These are phyloP conservation scores for Macrobrachium rosenbergii DNA, from an alignment of 1,140 invertebrate species.

Conservation along the genomic window DNA sequence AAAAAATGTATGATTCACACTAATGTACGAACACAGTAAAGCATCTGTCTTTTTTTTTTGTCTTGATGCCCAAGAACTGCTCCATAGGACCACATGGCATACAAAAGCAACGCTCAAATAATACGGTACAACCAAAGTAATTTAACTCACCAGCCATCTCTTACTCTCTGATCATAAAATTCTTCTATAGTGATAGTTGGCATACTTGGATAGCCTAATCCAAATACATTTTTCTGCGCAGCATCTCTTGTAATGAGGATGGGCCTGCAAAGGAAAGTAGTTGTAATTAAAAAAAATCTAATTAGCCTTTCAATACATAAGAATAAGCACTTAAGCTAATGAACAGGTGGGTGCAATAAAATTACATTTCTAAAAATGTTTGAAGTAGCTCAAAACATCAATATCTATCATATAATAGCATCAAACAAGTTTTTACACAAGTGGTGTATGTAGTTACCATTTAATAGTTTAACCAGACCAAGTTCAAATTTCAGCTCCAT, in stretches of 20 bases:
- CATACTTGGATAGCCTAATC: conserved; percentile 93
- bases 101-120: background rate
- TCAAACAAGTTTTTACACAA: too few species aligned
- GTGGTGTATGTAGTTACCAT: too few species aligned
- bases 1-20: too few species aligned
- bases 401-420: too few species aligned
- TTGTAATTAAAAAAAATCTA: background rate
- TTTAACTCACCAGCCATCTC: conserved; percentile 78
- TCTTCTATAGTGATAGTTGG: conserved; percentile 94
- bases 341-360: background rate
- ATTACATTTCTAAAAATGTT: too few species aligned
- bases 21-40: background rate
- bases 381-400: too few species aligned
- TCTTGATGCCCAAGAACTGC: background rate
- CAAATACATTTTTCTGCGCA: conserved; percentile 93
- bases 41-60: background rate
- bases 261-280: conserved; percentile 73
- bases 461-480: too few species aligned
- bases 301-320: background rate
- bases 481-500: too few species aligned
- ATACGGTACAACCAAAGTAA: too few species aligned
- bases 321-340: background rate
- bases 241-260: conserved; percentile 93
- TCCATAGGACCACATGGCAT: too few species aligned
- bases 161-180: conserved; percentile 91